Conservation (phyloP, 2,113 vertebrate genomes). For the Nettapus auritus region DNA sequence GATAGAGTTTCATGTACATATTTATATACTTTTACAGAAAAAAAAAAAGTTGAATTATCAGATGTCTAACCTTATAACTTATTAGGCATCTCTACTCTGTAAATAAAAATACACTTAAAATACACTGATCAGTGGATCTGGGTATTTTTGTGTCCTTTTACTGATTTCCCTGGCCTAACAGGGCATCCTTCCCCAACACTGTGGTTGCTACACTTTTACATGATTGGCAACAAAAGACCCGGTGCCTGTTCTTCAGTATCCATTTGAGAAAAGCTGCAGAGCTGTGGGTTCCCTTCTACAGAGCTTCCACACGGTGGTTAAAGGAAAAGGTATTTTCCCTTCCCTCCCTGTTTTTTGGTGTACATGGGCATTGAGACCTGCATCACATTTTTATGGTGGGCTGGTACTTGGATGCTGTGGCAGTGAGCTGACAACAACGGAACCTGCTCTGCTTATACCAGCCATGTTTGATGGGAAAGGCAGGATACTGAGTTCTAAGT, state of each 20-base stretch:
- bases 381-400: rapidly evolving
- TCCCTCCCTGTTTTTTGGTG: neutral
- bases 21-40: conserved; percentile 81
- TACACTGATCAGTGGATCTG: neutral
- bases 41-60: conserved; percentile 62
- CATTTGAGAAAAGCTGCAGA: neutral
- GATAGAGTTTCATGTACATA: conserved; percentile 78
- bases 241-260: neutral
- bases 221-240: neutral
- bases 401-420: neutral
- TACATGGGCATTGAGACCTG: rapidly evolving
- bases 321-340: neutral
- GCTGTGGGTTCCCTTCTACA: neutral
- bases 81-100: conserved; percentile 72
- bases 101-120: conserved; percentile 80
- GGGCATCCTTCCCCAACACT: neutral
- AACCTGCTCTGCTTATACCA: neutral
- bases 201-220: neutral
- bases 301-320: neutral
- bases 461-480: neutral
- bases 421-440: neutral
- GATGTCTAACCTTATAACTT: conserved; percentile 69
- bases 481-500: neutral
- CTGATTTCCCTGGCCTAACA: neutral
- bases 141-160: conserved; percentile 19